Conservation (phyloP, 2,113 vertebrate species). For the Ammospiza caudacuta region DNA sequence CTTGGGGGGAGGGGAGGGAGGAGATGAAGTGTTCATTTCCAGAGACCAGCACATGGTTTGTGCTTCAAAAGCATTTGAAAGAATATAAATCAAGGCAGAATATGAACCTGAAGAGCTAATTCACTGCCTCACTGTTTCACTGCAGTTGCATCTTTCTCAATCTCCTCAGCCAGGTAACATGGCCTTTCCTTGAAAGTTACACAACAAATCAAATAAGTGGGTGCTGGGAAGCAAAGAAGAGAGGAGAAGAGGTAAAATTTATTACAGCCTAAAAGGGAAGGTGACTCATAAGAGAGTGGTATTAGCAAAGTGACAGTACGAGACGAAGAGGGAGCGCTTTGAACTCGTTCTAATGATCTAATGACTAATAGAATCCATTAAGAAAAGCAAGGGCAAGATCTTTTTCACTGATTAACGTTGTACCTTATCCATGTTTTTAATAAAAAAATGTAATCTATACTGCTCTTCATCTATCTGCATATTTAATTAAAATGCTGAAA, state of each 20-base stretch:
- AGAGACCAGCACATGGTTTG: slow-evolving; percentile 22
- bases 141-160: slow-evolving; percentile 36
- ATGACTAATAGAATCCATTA: slow-evolving; percentile 76
- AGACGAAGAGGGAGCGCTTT: slow-evolving; percentile 38
- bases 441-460: slow-evolving; percentile 71
- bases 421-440: slow-evolving; percentile 71
- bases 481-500: slow-evolving; percentile 73
- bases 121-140: slow-evolving; percentile 44
- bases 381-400: slow-evolving; percentile 71
- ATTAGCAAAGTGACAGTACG: slow-evolving; percentile 61
- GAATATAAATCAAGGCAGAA: slow-evolving; percentile 68
- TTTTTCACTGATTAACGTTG: slow-evolving; percentile 66
- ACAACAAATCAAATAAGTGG: slow-evolving; percentile 60
- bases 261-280: slow-evolving; percentile 70
- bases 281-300: slow-evolving; percentile 68
- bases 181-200: slow-evolving; percentile 66
- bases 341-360: slow-evolving; percentile 71
- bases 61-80: slow-evolving; percentile 47
- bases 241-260: slow-evolving; percentile 47
- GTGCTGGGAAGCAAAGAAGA: slow-evolving; percentile 2
- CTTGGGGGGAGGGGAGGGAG: background rate
- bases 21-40: slow-evolving; percentile 54
- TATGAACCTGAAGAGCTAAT: slow-evolving; percentile 41
- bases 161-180: slow-evolving; percentile 58
- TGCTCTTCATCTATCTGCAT: slow-evolving; percentile 47